Evolutionary conservation across 2,888 invertebrate species (phyloP).

Genomic region (Drosophila subsilvestris): DNA sequence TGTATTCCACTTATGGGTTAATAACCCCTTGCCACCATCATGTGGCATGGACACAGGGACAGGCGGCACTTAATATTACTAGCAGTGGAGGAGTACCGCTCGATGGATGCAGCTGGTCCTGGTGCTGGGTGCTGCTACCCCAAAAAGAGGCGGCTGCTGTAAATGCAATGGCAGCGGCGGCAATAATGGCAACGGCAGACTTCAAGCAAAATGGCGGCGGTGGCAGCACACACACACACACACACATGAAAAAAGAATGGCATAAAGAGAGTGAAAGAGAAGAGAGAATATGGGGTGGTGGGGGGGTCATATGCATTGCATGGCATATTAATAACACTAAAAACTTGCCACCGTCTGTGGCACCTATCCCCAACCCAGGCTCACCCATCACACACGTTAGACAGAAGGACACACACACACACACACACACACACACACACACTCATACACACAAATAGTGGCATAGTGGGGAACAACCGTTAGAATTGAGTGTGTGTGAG

Average conservation of each 20-base stretch:
- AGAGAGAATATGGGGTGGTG: conserved; percentile 45
- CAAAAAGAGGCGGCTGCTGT: conserved; percentile 21
- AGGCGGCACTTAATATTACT: conserved; percentile 68
- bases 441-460: too few relatives aligned
- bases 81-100: conserved; percentile 33
- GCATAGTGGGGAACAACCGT: conserved; percentile 11
- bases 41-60: conserved; percentile 34
- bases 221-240: background rate
- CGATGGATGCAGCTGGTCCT: conserved; percentile 7
- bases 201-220: conserved; percentile 69
- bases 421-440: conserved; percentile 24
- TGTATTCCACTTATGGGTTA: conserved; percentile 73
- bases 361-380: background rate
- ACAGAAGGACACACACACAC: conserved; percentile 36
- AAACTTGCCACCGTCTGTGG: conserved; percentile 58
- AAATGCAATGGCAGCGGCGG: conserved; percentile 26
- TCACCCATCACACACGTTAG: conserved; percentile 22
- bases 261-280: background rate
- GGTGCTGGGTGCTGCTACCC: conserved; percentile 60
- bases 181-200: conserved; percentile 51
- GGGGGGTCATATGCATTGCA: conserved; percentile 57
- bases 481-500: conserved; percentile 57
- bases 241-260: too few relatives aligned
- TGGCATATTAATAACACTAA: conserved; percentile 76
- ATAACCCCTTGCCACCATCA: conserved; percentile 61